Conservation (phyloP, 2,113 vertebrate species). For the Dolichallabes microphthalmus region DNA sequence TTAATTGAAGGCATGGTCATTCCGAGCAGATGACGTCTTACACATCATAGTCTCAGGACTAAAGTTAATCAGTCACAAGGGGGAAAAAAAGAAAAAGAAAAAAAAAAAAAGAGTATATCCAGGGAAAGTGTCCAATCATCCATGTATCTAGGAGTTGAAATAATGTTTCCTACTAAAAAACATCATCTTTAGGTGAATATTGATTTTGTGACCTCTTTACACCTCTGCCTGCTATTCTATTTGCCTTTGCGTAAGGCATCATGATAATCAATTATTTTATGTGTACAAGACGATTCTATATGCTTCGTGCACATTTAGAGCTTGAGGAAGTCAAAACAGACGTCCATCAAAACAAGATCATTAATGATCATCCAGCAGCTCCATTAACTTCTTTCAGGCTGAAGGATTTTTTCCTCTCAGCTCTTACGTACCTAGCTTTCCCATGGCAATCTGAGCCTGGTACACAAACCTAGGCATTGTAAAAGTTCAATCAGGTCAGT, state of each 20-base stretch:
- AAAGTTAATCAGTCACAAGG: not conserved
- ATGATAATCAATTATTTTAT: not conserved
- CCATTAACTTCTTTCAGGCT: constrained; percentile 13
- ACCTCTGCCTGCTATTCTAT: not conserved
- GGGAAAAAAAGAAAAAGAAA: too few species aligned
- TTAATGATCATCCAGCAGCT: constrained; percentile 14
- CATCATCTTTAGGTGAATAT: not conserved
- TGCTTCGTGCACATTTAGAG: not conserved
- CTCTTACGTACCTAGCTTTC: constrained; percentile 23
- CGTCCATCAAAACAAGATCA: not conserved
- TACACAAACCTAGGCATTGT: constrained; percentile 35
- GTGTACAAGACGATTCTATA: not conserved
- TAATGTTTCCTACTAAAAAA: too few species aligned
- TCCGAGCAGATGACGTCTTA: not conserved
- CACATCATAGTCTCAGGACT: not conserved
- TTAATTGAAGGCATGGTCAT: not conserved
- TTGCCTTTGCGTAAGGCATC: not conserved
- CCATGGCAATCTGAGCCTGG: constrained; percentile 38
- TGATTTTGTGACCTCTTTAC: not conserved
- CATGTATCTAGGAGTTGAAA: not conserved
- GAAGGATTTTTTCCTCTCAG: not conserved
- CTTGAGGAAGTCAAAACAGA: not conserved
- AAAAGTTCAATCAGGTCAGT: constrained; percentile 39
- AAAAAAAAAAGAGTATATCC: not conserved
- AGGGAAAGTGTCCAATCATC: not conserved